These are phyloP conservation scores for Lomographa bimaculata DNA, from an alignment of 2,888 invertebrate genomes.

Conservation along the genomic window DNA sequence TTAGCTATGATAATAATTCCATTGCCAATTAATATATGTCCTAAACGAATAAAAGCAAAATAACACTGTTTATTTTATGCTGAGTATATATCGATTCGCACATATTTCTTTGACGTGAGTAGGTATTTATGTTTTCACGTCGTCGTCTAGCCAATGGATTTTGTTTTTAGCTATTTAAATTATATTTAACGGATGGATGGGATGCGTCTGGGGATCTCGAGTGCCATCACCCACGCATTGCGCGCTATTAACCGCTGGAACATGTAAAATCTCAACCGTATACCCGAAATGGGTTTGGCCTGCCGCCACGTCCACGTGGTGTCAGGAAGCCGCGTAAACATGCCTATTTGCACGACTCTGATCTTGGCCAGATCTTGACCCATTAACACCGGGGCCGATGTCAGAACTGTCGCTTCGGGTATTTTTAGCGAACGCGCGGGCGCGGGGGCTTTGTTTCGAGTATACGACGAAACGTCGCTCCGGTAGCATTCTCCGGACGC, in stretches of 20 bases:
- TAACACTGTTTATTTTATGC: no score
- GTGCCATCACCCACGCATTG: constrained; percentile 14
- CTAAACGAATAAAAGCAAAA: no score
- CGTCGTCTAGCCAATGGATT: no score
- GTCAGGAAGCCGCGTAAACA: constrained; percentile 67
- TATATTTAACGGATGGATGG: no score
- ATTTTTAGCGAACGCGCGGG: constrained; percentile 71
- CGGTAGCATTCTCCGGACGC: constrained; percentile 49
- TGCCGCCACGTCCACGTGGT: constrained; percentile 55
- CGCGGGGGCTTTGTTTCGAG: constrained; percentile 57
- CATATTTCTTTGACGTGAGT: no score
- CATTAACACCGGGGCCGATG: constrained; percentile 76
- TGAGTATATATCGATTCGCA: no score
- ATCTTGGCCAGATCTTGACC: constrained; percentile 84
- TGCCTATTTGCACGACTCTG: constrained; percentile 69
- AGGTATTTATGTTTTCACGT: no score
- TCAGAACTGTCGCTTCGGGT: constrained; percentile 75
- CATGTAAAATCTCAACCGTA: constrained; percentile 18
- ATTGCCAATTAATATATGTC: no score
- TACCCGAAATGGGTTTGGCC: constrained; percentile 44
- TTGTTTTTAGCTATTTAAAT: no score
- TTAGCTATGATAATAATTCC: no score
- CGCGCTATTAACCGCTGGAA: constrained; percentile 16
- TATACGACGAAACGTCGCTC: constrained; percentile 50
- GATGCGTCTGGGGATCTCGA: no score